Evolutionary conservation across 2,113 vertebrate genomes (phyloP).

Genomic region (Sinocyclocheilus anshuiensis): DNA sequence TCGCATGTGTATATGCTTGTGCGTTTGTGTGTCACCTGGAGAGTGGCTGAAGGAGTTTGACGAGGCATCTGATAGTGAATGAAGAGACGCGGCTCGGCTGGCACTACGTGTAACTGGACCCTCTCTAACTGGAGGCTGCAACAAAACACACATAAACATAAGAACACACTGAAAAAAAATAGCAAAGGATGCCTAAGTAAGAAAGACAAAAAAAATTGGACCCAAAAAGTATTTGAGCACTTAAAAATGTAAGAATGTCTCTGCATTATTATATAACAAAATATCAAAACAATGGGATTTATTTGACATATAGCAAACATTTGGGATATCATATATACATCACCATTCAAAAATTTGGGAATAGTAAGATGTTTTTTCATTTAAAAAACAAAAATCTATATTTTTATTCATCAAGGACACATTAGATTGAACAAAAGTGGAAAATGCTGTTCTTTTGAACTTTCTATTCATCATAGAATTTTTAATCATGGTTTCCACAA

Average conservation of each 20-base stretch:
- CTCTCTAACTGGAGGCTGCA: constrained; percentile 85
- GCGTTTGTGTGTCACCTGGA: constrained; percentile 73
- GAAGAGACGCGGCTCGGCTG: constrained; percentile 73
- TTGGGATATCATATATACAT: not conserved
- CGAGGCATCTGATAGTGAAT: constrained; percentile 81
- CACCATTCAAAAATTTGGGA: not conserved
- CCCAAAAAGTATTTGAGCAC: not conserved
- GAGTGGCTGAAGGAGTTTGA: constrained; percentile 80
- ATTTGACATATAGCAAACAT: not conserved
- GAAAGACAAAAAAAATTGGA: not conserved
- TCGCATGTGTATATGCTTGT: too few species aligned
- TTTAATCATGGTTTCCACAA: not conserved
- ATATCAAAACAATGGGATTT: not conserved
- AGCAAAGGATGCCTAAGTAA: not conserved
- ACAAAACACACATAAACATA: constrained; percentile 42
- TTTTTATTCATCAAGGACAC: not conserved
- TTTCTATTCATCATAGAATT: not conserved
- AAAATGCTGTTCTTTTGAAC: not conserved
- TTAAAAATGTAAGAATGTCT: not conserved
- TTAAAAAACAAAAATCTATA: not conserved
- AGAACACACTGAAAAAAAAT: constrained; percentile 37
- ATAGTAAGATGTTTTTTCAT: not conserved
- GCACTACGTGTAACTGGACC: constrained; percentile 63
- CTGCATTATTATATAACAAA: not conserved
- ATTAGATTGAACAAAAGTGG: not conserved